These are phyloP conservation scores for Neosilurus hyrtlii DNA, from an alignment of 2,797 vertebrate species.

Conservation along the genomic window DNA sequence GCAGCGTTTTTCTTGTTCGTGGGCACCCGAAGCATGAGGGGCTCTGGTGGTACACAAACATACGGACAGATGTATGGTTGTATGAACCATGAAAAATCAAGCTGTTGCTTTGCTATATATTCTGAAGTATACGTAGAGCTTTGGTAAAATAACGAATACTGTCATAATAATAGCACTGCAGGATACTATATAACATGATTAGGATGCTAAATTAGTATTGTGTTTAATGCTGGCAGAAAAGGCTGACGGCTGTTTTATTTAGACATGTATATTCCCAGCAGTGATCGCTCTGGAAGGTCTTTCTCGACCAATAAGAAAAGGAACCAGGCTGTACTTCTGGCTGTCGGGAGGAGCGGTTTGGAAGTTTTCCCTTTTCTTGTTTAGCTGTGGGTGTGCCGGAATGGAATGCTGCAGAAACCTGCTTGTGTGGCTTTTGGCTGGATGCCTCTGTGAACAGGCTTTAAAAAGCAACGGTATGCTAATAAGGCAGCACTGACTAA, in stretches of 20 bases:
- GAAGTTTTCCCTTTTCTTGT: background rate
- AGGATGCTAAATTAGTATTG: background rate
- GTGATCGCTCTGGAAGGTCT: background rate
- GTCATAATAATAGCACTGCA: background rate
- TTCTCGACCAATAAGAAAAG: background rate
- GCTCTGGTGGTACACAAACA: too few relatives aligned
- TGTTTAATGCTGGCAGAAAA: background rate
- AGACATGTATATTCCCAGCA: conserved; percentile 8
- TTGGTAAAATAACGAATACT: background rate
- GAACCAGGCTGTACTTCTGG: conserved; percentile 1
- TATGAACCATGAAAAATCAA: too few relatives aligned
- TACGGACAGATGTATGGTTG: too few relatives aligned
- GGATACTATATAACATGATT: background rate
- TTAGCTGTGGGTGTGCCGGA: conserved; percentile 17
- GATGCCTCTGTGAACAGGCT: background rate
- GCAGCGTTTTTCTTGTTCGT: too few relatives aligned
- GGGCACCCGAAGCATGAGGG: too few relatives aligned
- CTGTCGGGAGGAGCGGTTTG: conserved; percentile 17
- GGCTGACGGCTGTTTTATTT: background rate
- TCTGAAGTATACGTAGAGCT: too few relatives aligned
- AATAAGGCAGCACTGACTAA: conserved; percentile 6
- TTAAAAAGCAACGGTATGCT: conserved; percentile 11
- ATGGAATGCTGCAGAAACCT: conserved; percentile 26
- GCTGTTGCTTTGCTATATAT: too few relatives aligned
- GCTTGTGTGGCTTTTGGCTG: conserved; percentile 5